These are phyloP conservation scores for Pseudococcus viburni DNA, from an alignment of 2,888 invertebrate genomes.

Conservation along the genomic window DNA sequence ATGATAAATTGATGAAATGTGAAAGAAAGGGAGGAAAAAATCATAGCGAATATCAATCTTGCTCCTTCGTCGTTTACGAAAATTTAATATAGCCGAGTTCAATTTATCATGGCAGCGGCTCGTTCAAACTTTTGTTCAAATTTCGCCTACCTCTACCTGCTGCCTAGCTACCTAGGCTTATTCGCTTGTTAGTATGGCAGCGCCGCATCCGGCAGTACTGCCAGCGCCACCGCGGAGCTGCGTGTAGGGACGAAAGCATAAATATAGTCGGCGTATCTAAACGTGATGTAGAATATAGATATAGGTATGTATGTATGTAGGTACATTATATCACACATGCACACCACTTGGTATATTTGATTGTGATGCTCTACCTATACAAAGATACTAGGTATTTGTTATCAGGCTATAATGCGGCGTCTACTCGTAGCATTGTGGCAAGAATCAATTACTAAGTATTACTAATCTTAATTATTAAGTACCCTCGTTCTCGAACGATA, in stretches of 20 bases:
- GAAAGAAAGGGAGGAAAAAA: neutral
- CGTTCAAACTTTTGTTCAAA: neutral
- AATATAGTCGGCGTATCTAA: neutral
- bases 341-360: too few species aligned
- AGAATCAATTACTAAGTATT: slow-evolving; percentile 53
- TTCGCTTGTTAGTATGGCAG: neutral
- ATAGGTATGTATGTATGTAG: neutral
- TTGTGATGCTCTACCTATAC: too few species aligned
- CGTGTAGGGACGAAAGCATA: neutral
- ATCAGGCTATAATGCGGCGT: neutral
- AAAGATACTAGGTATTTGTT: neutral
- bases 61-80: neutral
- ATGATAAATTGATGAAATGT: slow-evolving; percentile 8
- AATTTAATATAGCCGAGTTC: slow-evolving; percentile 17
- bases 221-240: too few species aligned
- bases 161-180: too few species aligned
- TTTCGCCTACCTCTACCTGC: neutral
- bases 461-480: slow-evolving; percentile 35
- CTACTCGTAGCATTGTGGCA: neutral
- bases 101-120: neutral
- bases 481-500: slow-evolving; percentile 26
- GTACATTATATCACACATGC: too few species aligned
- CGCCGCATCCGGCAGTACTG: neutral
- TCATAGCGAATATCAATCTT: neutral
- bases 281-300: neutral